These are phyloP conservation scores for Pipistrellus pipistrellus DNA, from an alignment of 2,797 vertebrate species.

Conservation along the genomic window DNA sequence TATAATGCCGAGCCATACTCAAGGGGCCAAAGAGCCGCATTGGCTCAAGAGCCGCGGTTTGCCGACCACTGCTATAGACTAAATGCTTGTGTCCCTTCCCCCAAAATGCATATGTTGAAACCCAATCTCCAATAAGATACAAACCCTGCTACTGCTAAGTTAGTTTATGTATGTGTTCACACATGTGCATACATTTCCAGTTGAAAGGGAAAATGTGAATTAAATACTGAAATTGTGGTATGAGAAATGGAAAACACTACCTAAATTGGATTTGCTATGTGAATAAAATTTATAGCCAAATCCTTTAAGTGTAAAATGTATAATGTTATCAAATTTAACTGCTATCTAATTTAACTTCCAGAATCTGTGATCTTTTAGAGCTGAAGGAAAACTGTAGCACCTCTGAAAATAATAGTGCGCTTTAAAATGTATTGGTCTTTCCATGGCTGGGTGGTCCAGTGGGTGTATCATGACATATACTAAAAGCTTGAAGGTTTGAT, in stretches of 20 bases:
- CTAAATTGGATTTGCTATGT: background rate
- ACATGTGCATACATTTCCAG: background rate
- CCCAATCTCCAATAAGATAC: background rate
- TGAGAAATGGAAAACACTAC: background rate
- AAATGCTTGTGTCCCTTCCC: background rate
- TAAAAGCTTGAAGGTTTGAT: no score
- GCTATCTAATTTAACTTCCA: background rate
- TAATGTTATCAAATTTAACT: background rate
- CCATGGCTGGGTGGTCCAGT: no score
- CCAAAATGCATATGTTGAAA: background rate
- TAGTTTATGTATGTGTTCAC: background rate
- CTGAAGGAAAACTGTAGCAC: background rate
- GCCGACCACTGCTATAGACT: background rate
- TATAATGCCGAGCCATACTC: no score
- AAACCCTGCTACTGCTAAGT: background rate
- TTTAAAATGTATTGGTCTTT: background rate
- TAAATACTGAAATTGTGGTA: background rate
- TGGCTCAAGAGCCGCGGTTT: no score
- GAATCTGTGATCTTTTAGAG: background rate
- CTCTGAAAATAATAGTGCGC: background rate
- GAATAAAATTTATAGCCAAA: background rate
- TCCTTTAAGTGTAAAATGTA: slow-evolving; percentile 27
- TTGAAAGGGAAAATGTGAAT: background rate
- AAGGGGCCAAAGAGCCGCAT: no score
- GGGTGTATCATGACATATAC: no score